Evolutionary conservation across 1,140 invertebrate genomes (phyloP).

Genomic region (Harlomillsia oculata): DNA sequence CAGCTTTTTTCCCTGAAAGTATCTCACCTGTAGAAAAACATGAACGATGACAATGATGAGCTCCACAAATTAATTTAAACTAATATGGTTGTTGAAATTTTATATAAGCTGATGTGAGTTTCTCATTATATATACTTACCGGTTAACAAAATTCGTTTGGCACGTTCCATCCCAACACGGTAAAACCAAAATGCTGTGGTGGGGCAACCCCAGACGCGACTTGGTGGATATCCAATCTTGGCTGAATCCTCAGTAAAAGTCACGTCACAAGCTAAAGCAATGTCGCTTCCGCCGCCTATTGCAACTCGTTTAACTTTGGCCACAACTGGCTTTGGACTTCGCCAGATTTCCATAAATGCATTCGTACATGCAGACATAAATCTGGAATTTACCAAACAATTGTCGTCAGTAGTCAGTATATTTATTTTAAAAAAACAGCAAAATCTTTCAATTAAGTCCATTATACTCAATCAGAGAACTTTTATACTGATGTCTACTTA

Average conservation of each 20-base stretch:
- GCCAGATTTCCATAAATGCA: slow-evolving; percentile 35
- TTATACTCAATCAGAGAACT: background rate
- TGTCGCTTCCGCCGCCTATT: slow-evolving; percentile 36
- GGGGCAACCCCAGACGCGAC: slow-evolving; percentile 36
- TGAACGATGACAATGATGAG: no score
- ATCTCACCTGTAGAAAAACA: no score
- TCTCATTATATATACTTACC: no score
- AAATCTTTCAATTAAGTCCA: no score
- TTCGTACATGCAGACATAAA: slow-evolving; percentile 27
- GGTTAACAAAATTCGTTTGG: slow-evolving; percentile 35
- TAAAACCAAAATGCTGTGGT: slow-evolving; percentile 35
- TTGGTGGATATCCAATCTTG: slow-evolving; percentile 35
- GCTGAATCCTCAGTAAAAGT: slow-evolving; percentile 31
- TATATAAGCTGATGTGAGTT: no score
- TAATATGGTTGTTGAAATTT: no score
- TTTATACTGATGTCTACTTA: background rate
- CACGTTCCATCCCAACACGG: slow-evolving; percentile 34
- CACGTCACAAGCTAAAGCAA: slow-evolving; percentile 35
- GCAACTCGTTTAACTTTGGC: slow-evolving; percentile 34
- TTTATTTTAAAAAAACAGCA: no score
- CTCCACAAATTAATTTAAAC: no score
- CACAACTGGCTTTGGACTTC: slow-evolving; percentile 33
- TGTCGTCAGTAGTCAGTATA: background rate
- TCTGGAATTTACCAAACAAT: slow-evolving; percentile 3
- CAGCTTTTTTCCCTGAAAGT: slow-evolving; percentile 32